phyloP scores from a whole-genome alignment of 2,888 invertebrate genomes.

The Artemia sp. region DNA sequence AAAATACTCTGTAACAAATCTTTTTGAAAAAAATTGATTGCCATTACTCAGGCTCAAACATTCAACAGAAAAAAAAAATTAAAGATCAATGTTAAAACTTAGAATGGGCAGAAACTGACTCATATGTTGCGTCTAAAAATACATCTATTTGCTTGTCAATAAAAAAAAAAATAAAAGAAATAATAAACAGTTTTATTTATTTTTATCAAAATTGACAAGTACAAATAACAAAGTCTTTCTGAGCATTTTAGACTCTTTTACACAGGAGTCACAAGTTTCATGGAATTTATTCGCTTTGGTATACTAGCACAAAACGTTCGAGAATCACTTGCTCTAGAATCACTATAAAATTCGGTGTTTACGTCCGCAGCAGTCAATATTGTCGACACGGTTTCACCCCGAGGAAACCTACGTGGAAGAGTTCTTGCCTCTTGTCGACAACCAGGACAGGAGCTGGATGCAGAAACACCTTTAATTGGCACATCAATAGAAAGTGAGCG shows the following conservation, averaged over 20 bases:
- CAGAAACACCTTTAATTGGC: neutral
- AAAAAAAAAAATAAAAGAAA: no score
- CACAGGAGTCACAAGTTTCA: conserved; percentile 3
- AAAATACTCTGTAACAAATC: no score
- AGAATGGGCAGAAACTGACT: no score
- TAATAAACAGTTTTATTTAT: no score
- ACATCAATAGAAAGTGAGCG: neutral
- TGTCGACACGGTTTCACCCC: neutral
- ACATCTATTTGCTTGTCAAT: no score
- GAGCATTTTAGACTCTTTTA: neutral
- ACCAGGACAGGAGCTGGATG: conserved; percentile 3
- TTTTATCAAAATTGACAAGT: no score
- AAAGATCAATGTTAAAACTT: no score
- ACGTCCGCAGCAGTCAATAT: conserved; percentile 10
- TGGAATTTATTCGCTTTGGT: neutral
- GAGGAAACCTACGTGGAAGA: neutral
- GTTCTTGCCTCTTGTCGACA: conserved; percentile 8
- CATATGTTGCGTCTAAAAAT: no score
- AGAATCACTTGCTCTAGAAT: neutral
- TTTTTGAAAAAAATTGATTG: no score
- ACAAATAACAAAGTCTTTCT: no score
- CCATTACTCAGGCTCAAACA: no score
- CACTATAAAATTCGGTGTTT: neutral
- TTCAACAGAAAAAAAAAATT: no score
- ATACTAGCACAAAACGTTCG: neutral